Percentiles rank a stretch among this genome's conserved stretches.
phyloP scores from a whole-genome alignment of 1,140 invertebrate species.

The Saxidomus purpurata region DNA sequence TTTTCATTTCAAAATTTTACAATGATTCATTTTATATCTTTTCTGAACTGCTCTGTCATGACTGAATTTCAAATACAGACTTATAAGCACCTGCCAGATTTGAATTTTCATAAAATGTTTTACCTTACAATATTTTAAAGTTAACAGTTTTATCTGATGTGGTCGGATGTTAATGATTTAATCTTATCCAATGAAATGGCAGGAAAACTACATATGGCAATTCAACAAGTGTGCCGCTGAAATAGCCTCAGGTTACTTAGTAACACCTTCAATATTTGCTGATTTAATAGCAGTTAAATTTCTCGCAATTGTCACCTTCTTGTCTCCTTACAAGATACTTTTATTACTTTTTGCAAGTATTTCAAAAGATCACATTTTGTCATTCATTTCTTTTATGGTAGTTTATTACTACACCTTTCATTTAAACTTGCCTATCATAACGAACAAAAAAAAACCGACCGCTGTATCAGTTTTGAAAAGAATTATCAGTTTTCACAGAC shows the following conservation, averaged over 20 bases:
- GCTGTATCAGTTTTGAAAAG: too few species aligned
- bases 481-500: not conserved
- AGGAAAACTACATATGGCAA: constrained; percentile 12
- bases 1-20: too few species aligned
- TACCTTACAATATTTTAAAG: not conserved
- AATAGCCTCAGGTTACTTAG: not conserved
- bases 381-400: not conserved
- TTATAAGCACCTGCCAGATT: not conserved
- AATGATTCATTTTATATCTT: too few species aligned
- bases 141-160: too few species aligned
- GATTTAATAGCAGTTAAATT: not conserved
- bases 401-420: too few species aligned
- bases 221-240: not conserved
- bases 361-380: not conserved
- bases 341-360: not conserved
- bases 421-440: too few species aligned
- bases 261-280: not conserved
- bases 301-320: not conserved
- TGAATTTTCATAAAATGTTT: not conserved
- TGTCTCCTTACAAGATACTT: not conserved
- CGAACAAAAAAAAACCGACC: too few species aligned
- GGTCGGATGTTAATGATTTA: not conserved
- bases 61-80: not conserved
- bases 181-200: constrained; percentile 13
- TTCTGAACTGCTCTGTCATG: not conserved